Conservation (phyloP, 2,113 vertebrate species). For the Aviceda subcristata region DNA sequence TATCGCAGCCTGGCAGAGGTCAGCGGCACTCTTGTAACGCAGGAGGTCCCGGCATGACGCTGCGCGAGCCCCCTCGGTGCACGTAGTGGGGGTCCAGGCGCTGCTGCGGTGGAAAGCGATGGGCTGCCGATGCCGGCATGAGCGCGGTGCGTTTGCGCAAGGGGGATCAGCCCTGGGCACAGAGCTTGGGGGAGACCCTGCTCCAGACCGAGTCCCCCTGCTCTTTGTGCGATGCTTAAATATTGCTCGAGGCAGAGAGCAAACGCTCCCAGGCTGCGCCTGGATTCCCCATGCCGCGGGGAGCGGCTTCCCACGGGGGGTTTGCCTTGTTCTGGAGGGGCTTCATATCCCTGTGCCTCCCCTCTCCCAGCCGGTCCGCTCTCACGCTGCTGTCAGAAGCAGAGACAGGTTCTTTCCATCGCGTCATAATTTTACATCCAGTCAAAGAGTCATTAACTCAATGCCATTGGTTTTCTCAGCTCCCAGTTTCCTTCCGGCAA, state of each 20-base stretch:
- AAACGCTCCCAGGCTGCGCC: neutral
- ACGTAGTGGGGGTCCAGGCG: neutral
- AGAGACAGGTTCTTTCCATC: neutral
- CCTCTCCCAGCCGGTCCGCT: too few relatives aligned
- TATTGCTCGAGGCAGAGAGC: neutral
- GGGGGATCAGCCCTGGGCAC: too few relatives aligned
- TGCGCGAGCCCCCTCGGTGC: neutral
- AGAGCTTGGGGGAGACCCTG: neutral
- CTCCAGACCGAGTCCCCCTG: too few relatives aligned
- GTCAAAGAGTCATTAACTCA: neutral
- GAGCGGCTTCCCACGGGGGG: neutral
- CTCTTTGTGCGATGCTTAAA: neutral
- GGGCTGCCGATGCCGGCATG: fast-evolving
- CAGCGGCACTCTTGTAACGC: too few relatives aligned
- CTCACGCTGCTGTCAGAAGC: neutral
- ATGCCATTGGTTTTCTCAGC: neutral
- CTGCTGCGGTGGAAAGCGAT: fast-evolving
- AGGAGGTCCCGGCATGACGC: fast-evolving
- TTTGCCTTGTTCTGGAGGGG: neutral
- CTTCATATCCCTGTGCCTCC: neutral
- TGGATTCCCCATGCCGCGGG: neutral
- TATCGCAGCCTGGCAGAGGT: neutral
- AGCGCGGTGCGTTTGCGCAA: neutral
- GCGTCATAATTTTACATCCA: fast-evolving
- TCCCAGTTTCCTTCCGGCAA: neutral